Conservation (phyloP, 2,113 vertebrate species). For the Bos taurus region DNA sequence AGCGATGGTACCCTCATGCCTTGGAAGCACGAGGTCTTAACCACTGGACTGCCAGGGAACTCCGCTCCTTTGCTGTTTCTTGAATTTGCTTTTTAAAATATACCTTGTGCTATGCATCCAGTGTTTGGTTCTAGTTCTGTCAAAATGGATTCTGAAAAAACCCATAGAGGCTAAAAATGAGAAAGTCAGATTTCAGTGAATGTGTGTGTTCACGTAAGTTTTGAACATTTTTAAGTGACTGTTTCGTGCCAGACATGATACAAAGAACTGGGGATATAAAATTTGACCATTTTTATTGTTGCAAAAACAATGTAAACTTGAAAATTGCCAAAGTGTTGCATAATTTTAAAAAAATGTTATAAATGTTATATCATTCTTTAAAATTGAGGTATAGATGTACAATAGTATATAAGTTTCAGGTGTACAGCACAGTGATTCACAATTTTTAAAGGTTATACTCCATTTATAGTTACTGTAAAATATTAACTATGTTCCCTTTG, state of each 20-base stretch:
- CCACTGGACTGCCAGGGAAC: background rate
- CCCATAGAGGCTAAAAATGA: background rate
- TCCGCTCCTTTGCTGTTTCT: background rate
- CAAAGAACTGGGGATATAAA: background rate
- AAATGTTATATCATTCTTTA: background rate
- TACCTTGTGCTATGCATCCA: background rate
- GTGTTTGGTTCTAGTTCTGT: background rate
- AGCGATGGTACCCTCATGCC: background rate
- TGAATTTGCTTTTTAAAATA: background rate
- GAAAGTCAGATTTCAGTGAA: background rate
- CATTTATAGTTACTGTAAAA: background rate
- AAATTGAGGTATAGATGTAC: background rate
- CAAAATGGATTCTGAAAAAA: background rate
- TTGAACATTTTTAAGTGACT: background rate
- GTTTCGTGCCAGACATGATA: background rate
- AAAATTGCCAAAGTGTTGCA: background rate
- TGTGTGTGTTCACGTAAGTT: background rate
- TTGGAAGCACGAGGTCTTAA: background rate
- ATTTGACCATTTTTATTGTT: background rate
- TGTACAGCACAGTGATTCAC: background rate
- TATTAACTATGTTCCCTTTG: background rate
- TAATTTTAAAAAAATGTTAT: background rate
- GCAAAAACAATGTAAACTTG: background rate
- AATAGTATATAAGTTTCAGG: background rate
- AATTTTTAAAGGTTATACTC: background rate